Base-by-base conservation (phyloP, 2,888 invertebrate species). In the Corythucha ciliata region DNA sequence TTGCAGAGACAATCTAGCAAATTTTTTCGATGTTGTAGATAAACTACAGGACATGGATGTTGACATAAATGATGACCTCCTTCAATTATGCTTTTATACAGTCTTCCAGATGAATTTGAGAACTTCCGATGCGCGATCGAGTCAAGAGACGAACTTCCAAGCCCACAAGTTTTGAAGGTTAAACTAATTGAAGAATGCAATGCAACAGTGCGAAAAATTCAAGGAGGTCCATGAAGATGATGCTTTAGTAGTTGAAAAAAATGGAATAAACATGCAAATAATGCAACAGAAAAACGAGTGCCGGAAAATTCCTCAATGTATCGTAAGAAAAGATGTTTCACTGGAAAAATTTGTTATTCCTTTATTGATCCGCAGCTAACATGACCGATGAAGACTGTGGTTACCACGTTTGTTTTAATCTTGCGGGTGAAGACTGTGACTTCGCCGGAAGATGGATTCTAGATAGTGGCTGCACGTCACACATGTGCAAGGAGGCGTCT, bases 1-100 rank as follows among this genome's bases (percentile, higher is more conserved):
- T 47, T 60, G 67, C 2, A 58, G 64, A 14, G 62, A 63, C 10
- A 67, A 67, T 55, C 40, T 67, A 3, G 59, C 59, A 26, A 60
- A 58, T 14, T 66, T 68, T 50, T 65, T 67, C 48, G 65, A 66
- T 18, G 57, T 62, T 2, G 64, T 68, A 10, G 26, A 42, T 26
- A 42, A 42, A 42, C 26, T 42, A 16, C 18, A n/a, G 16, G 40
- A 39, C 21, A 65, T 65, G 58, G 62, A 59, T 4, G 54, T 66
- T 4, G 48, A 57, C 8, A 59, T 67, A 40, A 39, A 39, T 20
- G 40, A 39, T n/a, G 21, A 39, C 21, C 22, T 39, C 8, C 40
- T 39, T 6, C 40, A n/a, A 39, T 39, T 5, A 18, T 39, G 40
- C 21, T 39, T 18, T 18, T 68, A 10, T 65, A 66, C 63, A 39